Base-by-base conservation (phyloP, 2,888 invertebrate genomes). In the Sarcophaga carnaria region DNA sequence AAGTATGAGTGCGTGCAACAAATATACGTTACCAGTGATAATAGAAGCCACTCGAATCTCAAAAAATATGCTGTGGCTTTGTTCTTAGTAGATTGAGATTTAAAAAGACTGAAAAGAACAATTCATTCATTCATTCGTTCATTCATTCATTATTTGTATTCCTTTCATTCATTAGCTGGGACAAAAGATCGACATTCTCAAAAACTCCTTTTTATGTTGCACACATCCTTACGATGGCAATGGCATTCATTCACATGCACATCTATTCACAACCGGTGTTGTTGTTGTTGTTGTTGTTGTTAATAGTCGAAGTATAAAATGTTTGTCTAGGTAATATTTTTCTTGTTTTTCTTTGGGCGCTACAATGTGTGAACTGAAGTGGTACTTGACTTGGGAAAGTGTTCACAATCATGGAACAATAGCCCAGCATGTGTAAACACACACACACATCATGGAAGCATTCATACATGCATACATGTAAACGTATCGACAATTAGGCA, bases 351-450 rank as follows among this genome's bases (percentile, higher is more conserved):
- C 20, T 14, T 67, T n/a, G 27, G 17, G 37, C 47, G 11, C 45
- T 25, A 66, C 69, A 83, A 80, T 77, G 80, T 78, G 66, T 75
- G 49, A 80, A 81, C 81, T 87, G 76, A 87, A 87, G 87, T 87
- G 83, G 78, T 84, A 87, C 87, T 84, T 87, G 87, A 82, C 84
- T 76, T 47, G 72, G 81, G 72, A 84, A 78, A 82, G 20, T 71
- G 47, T 62, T 67, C 25, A 5, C 22, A 4, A 14, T 54, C 5
- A 54, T 54, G 17, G 0, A 80, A 85, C 76, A 85, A 85, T 80
- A 77, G 49, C 84, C 20, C 84, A 85, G 84, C 84, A 77, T 80
- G 84, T 62, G 74, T 76, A 67, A 69, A 85, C 62, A 22, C 83
- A 22, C 83, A 85, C 83, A 85, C 83, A 70, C 70, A 70, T 64